Conservation (phyloP, 1,140 invertebrate species). For the Lysiphlebus fabarum region DNA sequence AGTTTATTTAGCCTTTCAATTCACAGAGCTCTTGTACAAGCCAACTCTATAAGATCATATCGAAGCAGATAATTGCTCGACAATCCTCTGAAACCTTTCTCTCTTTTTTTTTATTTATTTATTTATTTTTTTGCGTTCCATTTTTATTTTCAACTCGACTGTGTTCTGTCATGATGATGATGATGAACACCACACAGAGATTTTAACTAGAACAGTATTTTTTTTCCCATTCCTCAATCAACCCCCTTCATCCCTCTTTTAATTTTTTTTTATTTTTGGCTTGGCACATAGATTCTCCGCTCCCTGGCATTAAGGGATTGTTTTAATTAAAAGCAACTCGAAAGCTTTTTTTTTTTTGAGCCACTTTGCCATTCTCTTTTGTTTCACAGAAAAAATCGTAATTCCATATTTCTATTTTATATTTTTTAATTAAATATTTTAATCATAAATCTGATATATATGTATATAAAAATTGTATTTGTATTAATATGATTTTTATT, state of each 20-base stretch:
- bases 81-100: slow-evolving; percentile 44
- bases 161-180: slow-evolving; percentile 8
- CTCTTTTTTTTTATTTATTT: slow-evolving; percentile 30
- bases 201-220: no score
- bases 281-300: slow-evolving; percentile 25
- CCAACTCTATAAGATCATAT: slow-evolving; percentile 48
- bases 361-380: slow-evolving; percentile 32
- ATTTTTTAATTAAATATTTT: no score
- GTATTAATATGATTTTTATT: no score
- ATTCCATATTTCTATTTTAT: background rate
- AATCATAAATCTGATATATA: no score
- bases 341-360: slow-evolving; percentile 21
- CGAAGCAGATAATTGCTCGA: slow-evolving; percentile 51
- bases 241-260: slow-evolving; percentile 41
- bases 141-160: slow-evolving; percentile 14
- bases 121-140: slow-evolving; percentile 18
- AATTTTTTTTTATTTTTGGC: slow-evolving; percentile 20
- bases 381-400: slow-evolving; percentile 11
- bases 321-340: slow-evolving; percentile 29
- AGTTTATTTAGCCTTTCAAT: slow-evolving; percentile 34
- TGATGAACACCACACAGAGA: no score
- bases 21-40: slow-evolving; percentile 37
- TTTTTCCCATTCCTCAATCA: slow-evolving; percentile 32
- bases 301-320: slow-evolving; percentile 34
- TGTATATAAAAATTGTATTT: no score